Base-by-base conservation (phyloP, 2,888 invertebrate genomes). In the Mythimna impura region DNA sequence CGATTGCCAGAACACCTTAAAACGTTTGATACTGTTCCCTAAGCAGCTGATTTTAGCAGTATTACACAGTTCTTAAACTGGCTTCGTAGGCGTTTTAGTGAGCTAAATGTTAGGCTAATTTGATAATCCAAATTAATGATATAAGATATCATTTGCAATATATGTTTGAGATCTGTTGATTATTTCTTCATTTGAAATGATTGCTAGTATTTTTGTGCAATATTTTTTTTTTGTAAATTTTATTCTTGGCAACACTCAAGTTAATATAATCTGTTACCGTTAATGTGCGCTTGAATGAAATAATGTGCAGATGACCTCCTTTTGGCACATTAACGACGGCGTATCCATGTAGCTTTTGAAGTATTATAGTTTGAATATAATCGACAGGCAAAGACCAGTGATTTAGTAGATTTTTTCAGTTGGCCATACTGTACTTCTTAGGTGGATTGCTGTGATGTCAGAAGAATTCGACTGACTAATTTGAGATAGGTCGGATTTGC, bases 101-200 rank as follows among this genome's bases (percentile, higher is more conserved):
- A 68, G 60, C 83, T 89, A 81, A 84, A 85, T 74, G 78, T 84
- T 84, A 85, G 78, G 78, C 81, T 85, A 66, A 74, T 87, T 78
- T 75, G 80, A 81, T 74, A 76, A 88, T 88, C 87, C 84, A 91
- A 90, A 91, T 93, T 94, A 93, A 94, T 94, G 94, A 91, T 94
- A 95, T 95, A 83, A 88, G 87, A 95, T 95, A 94, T 94, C 94
- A 94, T 94, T 93, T 94, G 89, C 91, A 89, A 90, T 90, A 83
- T 90, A 75, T 81, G 81, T 79, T 86, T 90, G 85, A 91, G 89
- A 91, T 93, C 89, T 93, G 91, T 93, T 90, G 82, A 85, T 87
- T 86, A 77, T 86, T 88, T 88, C 81, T 78, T 85, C 80, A 71
- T 70, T 82, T 89, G 84, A 82, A 86, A 81, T 88, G 73, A 84